Conservation (phyloP, 2,797 vertebrate genomes). For the Enoplosus armatus region DNA sequence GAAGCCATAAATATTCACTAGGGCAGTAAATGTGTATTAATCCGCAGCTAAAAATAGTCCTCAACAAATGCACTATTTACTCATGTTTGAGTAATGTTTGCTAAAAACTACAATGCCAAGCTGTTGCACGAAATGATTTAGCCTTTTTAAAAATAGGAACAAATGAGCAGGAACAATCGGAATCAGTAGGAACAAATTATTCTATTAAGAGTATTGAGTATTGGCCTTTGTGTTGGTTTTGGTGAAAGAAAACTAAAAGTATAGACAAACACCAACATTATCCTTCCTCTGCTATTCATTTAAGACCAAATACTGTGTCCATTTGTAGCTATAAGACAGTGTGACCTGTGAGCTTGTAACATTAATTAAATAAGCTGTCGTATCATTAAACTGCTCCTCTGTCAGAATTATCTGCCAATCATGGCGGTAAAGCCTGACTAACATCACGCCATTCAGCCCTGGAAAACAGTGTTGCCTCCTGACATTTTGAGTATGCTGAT, state of each 20-base stretch:
- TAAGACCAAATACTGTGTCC: not conserved
- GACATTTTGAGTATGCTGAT: slow-evolving; percentile 5
- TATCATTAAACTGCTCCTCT: not conserved
- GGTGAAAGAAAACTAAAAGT: not conserved
- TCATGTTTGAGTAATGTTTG: not conserved
- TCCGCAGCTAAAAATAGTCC: not conserved
- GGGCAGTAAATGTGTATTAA: not conserved
- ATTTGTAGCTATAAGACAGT: not conserved
- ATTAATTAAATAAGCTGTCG: not conserved
- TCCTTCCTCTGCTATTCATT: not conserved
- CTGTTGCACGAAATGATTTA: not conserved
- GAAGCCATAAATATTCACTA: not conserved
- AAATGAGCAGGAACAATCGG: too few relatives aligned
- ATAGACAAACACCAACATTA: not conserved
- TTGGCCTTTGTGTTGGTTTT: not conserved
- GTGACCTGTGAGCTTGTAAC: not conserved
- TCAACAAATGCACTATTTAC: not conserved
- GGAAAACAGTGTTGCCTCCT: not conserved
- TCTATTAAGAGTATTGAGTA: not conserved
- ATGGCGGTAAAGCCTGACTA: not conserved
- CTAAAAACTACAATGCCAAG: not conserved
- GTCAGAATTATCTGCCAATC: not conserved
- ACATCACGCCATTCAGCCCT: not conserved
- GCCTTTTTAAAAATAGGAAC: not conserved
- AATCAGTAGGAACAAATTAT: too few relatives aligned